These are phyloP conservation scores for Homarus americanus DNA, from an alignment of 1,140 invertebrate genomes.

Conservation along the genomic window DNA sequence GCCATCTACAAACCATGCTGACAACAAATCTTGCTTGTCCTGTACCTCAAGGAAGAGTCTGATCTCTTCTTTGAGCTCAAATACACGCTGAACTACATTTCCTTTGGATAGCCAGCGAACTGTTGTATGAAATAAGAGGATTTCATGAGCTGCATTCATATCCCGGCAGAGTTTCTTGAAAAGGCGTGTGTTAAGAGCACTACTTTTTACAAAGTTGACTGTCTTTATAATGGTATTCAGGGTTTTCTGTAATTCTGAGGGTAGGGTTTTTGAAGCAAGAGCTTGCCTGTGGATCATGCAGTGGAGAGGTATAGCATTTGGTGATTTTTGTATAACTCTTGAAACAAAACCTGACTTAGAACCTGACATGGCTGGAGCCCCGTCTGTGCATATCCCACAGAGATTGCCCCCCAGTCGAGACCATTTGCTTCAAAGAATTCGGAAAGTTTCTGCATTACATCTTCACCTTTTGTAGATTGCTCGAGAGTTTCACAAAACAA, in stretches of 20 bases:
- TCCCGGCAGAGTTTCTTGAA: slow-evolving; percentile 21
- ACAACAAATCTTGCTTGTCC: slow-evolving; percentile 22
- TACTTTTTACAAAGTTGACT: slow-evolving; percentile 9
- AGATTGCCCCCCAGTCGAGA: slow-evolving; percentile 75
- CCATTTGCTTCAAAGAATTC: slow-evolving; percentile 75
- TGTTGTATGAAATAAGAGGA: slow-evolving; percentile 29
- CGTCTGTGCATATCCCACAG: slow-evolving; percentile 78
- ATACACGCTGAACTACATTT: slow-evolving; percentile 50
- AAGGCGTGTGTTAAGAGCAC: slow-evolving; percentile 35
- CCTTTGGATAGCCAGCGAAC: slow-evolving; percentile 38
- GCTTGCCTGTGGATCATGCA: slow-evolving; percentile 74
- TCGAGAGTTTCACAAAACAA: slow-evolving; percentile 15
- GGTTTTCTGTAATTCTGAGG: background rate
- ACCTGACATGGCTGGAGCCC: slow-evolving; percentile 77
- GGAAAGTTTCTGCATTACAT: slow-evolving; percentile 47
- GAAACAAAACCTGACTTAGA: slow-evolving; percentile 76
- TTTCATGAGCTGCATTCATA: slow-evolving; percentile 20
- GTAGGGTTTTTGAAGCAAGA: slow-evolving; percentile 32
- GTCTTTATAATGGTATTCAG: slow-evolving; percentile 45
- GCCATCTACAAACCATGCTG: slow-evolving; percentile 32
- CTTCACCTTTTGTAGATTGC: slow-evolving; percentile 32
- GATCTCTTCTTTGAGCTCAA: slow-evolving; percentile 33
- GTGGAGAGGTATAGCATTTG: slow-evolving; percentile 75
- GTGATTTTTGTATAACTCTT: slow-evolving; percentile 76
- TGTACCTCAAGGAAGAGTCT: slow-evolving; percentile 20